phyloP scores from a whole-genome alignment of 2,797 vertebrate species.

The Alfaro cultratus region DNA sequence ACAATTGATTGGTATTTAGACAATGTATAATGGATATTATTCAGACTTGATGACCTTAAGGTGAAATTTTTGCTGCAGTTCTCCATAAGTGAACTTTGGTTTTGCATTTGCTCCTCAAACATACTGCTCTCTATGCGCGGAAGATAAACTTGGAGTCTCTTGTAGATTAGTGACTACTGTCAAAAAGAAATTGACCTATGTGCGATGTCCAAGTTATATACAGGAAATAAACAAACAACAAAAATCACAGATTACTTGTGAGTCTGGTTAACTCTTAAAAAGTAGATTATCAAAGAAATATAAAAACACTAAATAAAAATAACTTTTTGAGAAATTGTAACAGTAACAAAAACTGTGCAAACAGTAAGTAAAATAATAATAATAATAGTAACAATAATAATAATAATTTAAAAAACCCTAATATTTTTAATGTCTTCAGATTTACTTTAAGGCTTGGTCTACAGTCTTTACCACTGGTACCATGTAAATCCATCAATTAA shows the following conservation, averaged over 20 bases:
- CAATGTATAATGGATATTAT: neutral
- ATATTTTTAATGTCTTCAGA: neutral
- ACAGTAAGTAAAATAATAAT: neutral
- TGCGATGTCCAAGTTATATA: neutral
- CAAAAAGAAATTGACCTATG: neutral
- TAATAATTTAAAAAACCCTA: neutral
- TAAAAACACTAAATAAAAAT: neutral
- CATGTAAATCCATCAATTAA: neutral
- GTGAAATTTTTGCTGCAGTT: neutral
- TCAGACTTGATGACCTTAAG: neutral
- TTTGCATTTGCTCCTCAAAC: neutral
- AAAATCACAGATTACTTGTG: neutral
- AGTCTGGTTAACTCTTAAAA: neutral
- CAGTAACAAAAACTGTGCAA: neutral
- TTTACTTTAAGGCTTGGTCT: neutral
- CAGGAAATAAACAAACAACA: neutral
- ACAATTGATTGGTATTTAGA: neutral
- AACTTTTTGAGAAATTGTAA: neutral
- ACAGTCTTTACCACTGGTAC: neutral
- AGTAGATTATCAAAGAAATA: neutral
- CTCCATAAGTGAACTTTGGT: neutral
- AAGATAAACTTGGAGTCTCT: neutral
- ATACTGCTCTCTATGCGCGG: neutral
- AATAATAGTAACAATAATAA: too few relatives aligned
- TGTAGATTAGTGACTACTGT: neutral